A percentile compares a stretch with the other conserved stretches of the same genome.
phyloP scores from a whole-genome alignment of 2,797 vertebrate species.

The Peromyscus melanophrys region DNA sequence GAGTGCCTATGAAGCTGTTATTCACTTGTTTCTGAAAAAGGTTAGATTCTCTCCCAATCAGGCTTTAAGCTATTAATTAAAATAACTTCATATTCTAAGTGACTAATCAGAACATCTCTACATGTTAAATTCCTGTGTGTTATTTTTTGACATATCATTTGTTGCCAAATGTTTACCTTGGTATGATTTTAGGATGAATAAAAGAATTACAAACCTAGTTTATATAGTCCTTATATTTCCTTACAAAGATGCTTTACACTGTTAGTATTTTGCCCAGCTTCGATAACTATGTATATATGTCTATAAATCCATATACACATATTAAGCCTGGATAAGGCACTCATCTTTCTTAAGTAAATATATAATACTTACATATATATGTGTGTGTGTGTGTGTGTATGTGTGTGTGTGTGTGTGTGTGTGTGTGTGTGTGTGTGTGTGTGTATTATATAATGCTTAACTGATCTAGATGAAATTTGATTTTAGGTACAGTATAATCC shows the following conservation, averaged over 20 bases:
- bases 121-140: slow-evolving; percentile 5
- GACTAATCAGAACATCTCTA: slow-evolving; percentile 47
- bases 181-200: background rate
- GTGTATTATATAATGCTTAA: background rate
- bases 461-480: slow-evolving; percentile 7
- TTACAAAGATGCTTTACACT: background rate
- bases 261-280: background rate
- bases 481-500: background rate
- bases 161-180: slow-evolving; percentile 19
- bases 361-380: background rate
- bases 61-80: slow-evolving; percentile 44
- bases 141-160: background rate
- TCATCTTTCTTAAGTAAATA: background rate
- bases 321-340: background rate
- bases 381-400: too few species aligned
- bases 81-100: slow-evolving; percentile 55
- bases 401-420: background rate
- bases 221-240: background rate
- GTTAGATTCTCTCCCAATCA: slow-evolving; percentile 13
- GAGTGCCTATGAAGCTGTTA: background rate
- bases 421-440: too few species aligned
- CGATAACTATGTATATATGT: background rate
- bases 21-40: slow-evolving; percentile 1
- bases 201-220: background rate
- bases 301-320: background rate